Percentiles rank a stretch among this genome's conserved stretches.
Evolutionary conservation across 2,113 vertebrate genomes (phyloP).

Genomic region (Crotalus helleri): DNA sequence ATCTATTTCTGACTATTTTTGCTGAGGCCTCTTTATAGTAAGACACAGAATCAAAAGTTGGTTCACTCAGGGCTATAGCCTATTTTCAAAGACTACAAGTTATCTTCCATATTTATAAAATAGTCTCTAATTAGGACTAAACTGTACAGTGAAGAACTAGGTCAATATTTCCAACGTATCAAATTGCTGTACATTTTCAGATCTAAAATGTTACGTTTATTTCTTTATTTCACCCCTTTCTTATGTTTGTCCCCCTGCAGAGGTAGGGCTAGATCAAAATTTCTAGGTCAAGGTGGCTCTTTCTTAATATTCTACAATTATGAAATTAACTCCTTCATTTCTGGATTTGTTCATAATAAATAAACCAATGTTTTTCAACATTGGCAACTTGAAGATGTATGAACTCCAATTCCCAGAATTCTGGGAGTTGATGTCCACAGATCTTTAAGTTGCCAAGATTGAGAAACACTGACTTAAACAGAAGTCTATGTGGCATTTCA

Average conservation of each 20-base stretch:
- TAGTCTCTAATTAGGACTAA: neutral
- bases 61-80: neutral
- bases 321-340: neutral
- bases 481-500: neutral
- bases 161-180: neutral
- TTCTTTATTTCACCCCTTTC: neutral
- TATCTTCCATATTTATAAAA: slow-evolving; percentile 29
- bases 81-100: neutral
- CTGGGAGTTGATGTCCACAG: neutral
- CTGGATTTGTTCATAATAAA: neutral
- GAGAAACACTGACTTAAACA: neutral
- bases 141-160: neutral
- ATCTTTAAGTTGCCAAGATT: neutral
- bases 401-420: slow-evolving; percentile 1
- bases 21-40: neutral
- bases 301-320: neutral
- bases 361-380: neutral
- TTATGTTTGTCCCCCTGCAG: neutral
- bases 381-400: neutral
- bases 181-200: neutral
- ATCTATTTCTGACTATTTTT: slow-evolving; percentile 3
- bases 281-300: neutral
- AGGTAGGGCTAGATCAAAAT: slow-evolving; percentile 4
- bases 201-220: neutral
- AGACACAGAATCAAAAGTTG: neutral